Conservation (phyloP, 2,113 vertebrate species). For the Sminthopsis crassicaudata region DNA sequence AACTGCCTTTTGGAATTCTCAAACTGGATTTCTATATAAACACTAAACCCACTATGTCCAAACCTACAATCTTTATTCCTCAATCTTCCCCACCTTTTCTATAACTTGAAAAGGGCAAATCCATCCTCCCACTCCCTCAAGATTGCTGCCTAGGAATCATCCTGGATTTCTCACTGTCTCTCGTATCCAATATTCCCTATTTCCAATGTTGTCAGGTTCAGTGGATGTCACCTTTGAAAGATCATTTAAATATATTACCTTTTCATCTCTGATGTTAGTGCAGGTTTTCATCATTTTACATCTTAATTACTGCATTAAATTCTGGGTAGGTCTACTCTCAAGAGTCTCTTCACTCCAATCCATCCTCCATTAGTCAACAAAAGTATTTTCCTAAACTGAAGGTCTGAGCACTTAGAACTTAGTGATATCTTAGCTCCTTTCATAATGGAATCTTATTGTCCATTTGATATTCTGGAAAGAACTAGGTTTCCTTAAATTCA, state of each 20-base stretch:
- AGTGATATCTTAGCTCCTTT: not conserved
- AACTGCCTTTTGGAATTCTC: not conserved
- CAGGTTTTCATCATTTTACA: not conserved
- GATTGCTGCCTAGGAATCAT: not conserved
- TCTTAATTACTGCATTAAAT: not conserved
- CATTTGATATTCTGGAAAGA: not conserved
- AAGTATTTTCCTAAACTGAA: not conserved
- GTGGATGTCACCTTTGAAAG: not conserved
- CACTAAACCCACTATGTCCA: not conserved
- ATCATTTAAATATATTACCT: not conserved
- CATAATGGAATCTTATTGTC: not conserved
- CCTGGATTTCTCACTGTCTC: not conserved
- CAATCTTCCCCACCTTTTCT: not conserved
- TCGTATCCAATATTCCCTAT: not conserved
- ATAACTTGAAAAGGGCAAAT: not conserved
- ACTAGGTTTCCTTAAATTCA: not conserved
- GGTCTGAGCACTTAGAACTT: not conserved
- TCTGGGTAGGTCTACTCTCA: not conserved
- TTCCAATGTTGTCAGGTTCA: not conserved
- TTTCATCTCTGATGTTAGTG: not conserved
- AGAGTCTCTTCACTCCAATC: not conserved
- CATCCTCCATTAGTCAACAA: not conserved
- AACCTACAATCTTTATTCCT: not conserved
- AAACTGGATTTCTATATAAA: not conserved
- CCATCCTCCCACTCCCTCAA: not conserved